Evolutionary conservation across 2,113 vertebrate species (phyloP).

Genomic region (Clupea harengus): DNA sequence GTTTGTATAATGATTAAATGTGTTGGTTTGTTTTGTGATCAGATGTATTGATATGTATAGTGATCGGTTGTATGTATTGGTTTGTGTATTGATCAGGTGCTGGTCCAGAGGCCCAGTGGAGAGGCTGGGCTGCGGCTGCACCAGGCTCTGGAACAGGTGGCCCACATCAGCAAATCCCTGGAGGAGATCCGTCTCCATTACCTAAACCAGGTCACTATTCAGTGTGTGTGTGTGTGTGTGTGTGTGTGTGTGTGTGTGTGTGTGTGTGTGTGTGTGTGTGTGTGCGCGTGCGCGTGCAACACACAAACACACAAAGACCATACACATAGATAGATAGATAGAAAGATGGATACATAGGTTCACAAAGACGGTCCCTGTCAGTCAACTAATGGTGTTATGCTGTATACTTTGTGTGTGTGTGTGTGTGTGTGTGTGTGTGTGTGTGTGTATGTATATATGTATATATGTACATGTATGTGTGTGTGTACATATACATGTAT

Average conservation of each 20-base stretch:
- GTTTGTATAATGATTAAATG: no score
- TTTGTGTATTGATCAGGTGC: conserved; percentile 71
- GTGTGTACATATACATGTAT: no score
- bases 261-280: not conserved
- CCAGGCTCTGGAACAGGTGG: conserved; percentile 69
- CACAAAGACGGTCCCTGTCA: no score
- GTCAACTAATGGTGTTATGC: not conserved
- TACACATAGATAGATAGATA: no score
- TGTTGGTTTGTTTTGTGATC: not conserved
- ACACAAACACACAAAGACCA: no score
- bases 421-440: no score
- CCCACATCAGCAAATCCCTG: conserved; percentile 55
- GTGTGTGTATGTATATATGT: no score
- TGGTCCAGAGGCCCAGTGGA: conserved; percentile 64
- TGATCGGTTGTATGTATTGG: conserved; percentile 56
- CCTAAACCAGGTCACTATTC: conserved; percentile 59
- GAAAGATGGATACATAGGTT: no score
- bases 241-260: conserved; percentile 12
- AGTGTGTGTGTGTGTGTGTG: conserved; percentile 40
- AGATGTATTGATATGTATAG: not conserved
- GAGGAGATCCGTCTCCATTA: conserved; percentile 61
- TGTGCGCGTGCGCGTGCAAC: no score
- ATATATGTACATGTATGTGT: no score
- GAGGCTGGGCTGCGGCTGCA: conserved; percentile 58
- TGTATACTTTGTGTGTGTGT: not conserved